phyloP scores from a whole-genome alignment of 2,113 vertebrate genomes.

The Tauraco erythrolophus region DNA sequence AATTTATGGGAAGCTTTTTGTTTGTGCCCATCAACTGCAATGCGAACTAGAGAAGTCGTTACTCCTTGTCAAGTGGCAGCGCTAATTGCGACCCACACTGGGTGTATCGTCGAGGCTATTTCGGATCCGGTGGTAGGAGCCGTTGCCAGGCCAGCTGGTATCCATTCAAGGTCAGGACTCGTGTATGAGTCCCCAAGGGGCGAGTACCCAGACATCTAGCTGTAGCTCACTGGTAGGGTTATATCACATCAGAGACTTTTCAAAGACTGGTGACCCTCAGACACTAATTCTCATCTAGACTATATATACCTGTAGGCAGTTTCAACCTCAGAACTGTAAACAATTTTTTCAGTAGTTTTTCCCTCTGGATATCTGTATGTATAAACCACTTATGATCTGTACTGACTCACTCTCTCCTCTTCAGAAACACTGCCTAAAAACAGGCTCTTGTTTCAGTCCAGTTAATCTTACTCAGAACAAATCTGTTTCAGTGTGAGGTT shows the following conservation, averaged over 20 bases:
- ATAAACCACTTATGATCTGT: constrained; percentile 3
- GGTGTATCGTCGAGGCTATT: not conserved
- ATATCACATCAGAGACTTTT: not conserved
- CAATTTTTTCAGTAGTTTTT: constrained; percentile 2
- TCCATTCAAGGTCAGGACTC: not conserved
- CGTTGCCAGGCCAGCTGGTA: constrained; percentile 14
- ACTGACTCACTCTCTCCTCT: not conserved
- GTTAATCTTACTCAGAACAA: not conserved
- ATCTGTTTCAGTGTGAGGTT: not conserved
- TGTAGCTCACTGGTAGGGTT: not conserved
- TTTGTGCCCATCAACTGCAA: not conserved
- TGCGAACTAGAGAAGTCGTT: rapidly evolving
- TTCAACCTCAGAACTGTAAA: constrained; percentile 3
- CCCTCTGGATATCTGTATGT: not conserved
- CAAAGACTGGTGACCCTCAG: not conserved
- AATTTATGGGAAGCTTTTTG: constrained; percentile 37
- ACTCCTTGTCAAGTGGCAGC: not conserved
- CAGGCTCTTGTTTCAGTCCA: not conserved
- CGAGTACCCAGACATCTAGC: not conserved
- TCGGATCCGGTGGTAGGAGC: not conserved
- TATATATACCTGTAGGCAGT: not conserved
- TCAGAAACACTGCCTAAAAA: not conserved
- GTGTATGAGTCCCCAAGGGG: not conserved
- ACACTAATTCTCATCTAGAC: not conserved
- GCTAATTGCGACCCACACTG: not conserved